phyloP scores from a whole-genome alignment of 2,888 invertebrate genomes.

The Elegia similella region DNA sequence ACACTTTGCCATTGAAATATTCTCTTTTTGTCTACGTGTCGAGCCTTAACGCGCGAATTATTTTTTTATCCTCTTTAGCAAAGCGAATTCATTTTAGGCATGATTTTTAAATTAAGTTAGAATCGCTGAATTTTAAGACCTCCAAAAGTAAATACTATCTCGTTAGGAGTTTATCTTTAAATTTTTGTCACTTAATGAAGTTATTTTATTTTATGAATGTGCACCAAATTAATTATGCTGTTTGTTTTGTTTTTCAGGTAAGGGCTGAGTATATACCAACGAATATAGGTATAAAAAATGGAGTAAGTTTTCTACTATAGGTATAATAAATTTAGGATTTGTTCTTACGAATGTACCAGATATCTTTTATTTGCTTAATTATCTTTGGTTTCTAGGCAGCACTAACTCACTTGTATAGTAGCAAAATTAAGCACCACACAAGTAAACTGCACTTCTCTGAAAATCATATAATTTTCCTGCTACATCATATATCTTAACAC shows the following conservation, averaged over 20 bases:
- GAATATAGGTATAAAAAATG: not conserved
- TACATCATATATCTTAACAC: too few relatives aligned
- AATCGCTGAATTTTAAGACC: not conserved
- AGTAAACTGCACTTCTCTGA: too few relatives aligned
- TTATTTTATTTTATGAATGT: not conserved
- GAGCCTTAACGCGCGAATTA: conserved; percentile 5
- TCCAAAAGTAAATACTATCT: not conserved
- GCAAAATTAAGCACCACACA: too few relatives aligned
- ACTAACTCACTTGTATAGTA: too few relatives aligned
- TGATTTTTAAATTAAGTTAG: conserved; percentile 6
- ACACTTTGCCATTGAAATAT: conserved; percentile 12
- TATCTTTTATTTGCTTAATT: too few relatives aligned
- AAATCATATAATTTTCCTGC: too few relatives aligned
- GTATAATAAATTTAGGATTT: too few relatives aligned
- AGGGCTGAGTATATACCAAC: not conserved
- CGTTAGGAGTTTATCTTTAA: not conserved
- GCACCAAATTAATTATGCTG: not conserved
- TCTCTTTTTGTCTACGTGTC: conserved; percentile 13
- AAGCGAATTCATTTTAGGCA: conserved; percentile 11
- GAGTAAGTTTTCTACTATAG: not conserved
- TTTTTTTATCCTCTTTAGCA: conserved; percentile 12
- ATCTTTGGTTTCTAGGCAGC: too few relatives aligned
- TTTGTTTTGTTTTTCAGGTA: conserved; percentile 27
- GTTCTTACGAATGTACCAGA: too few relatives aligned
- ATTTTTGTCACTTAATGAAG: not conserved